These are phyloP conservation scores for Eutolmus rufibarbis DNA, from an alignment of 2,888 invertebrate species.

Conservation along the genomic window DNA sequence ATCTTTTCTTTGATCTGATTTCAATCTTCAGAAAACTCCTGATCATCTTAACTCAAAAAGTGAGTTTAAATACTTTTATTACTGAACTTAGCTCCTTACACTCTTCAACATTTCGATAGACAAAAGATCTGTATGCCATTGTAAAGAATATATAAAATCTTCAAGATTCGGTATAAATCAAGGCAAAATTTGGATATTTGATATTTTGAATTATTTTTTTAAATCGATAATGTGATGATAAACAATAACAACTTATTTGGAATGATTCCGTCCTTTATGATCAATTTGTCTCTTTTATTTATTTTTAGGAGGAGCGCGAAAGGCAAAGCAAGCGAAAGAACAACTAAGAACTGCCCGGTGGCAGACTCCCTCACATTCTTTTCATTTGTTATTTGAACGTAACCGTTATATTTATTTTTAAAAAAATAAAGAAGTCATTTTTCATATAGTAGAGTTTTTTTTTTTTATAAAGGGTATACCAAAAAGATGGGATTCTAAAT, in stretches of 20 bases:
- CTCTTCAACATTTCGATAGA: conserved; percentile 43
- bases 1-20: conserved; percentile 94
- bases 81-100: not conserved
- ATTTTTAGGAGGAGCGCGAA: conserved; percentile 50
- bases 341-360: conserved; percentile 34
- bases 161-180: conserved; percentile 17
- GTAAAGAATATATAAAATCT: conserved; percentile 40
- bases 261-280: not conserved
- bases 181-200: not conserved
- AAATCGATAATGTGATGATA: not conserved
- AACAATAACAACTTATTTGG: not conserved
- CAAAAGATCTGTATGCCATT: conserved; percentile 45
- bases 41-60: conserved; percentile 90
- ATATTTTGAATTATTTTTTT: not conserved
- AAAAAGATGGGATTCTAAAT: not conserved
- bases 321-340: conserved; percentile 49
- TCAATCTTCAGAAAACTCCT: conserved; percentile 91
- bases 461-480: not conserved
- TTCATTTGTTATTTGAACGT: not conserved
- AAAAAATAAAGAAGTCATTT: not conserved
- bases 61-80: conserved; percentile 58
- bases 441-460: not conserved
- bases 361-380: not conserved
- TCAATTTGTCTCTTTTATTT: conserved; percentile 26
- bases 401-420: conserved; percentile 29